These are phyloP conservation scores for Rhodeus uyekii DNA, from an alignment of 2,797 vertebrate genomes.

Conservation along the genomic window DNA sequence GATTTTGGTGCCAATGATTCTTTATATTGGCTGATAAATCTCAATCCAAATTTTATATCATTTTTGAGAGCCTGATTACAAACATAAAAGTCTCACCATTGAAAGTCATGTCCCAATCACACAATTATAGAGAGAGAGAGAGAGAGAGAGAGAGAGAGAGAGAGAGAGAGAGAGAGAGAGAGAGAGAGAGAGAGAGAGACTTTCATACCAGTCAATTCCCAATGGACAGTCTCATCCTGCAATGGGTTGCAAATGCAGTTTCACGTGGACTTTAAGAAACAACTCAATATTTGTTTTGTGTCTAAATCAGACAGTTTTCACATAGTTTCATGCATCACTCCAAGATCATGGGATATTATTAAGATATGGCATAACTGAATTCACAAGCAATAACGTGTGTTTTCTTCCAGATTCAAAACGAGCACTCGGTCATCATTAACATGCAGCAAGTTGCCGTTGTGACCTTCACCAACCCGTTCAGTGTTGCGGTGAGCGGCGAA, in stretches of 20 bases:
- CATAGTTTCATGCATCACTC: not conserved
- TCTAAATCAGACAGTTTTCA: not conserved
- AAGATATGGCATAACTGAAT: not conserved
- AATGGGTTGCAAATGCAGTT: not conserved
- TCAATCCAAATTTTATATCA: no score
- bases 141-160: no score
- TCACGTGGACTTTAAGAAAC: not conserved
- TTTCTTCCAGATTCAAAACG: slow-evolving; percentile 63
- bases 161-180: no score
- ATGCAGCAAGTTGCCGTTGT: slow-evolving; percentile 62
- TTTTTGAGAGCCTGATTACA: no score
- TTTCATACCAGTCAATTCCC: no score
- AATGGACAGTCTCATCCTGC: not conserved
- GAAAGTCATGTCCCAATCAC: no score
- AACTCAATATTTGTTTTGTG: not conserved
- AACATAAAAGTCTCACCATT: not conserved
- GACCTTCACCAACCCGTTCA: slow-evolving; percentile 71
- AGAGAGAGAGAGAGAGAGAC: no score
- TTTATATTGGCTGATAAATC: no score
- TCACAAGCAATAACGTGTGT: not conserved
- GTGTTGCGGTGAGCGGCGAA: slow-evolving; percentile 64
- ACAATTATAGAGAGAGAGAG: no score
- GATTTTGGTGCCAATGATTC: no score
- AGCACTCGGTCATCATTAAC: slow-evolving; percentile 41
- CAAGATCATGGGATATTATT: not conserved